Evolutionary conservation across 2,888 invertebrate genomes (phyloP), one percentile per base, ranked within the genome.

Genomic region (Drosophila pegasa): DNA sequence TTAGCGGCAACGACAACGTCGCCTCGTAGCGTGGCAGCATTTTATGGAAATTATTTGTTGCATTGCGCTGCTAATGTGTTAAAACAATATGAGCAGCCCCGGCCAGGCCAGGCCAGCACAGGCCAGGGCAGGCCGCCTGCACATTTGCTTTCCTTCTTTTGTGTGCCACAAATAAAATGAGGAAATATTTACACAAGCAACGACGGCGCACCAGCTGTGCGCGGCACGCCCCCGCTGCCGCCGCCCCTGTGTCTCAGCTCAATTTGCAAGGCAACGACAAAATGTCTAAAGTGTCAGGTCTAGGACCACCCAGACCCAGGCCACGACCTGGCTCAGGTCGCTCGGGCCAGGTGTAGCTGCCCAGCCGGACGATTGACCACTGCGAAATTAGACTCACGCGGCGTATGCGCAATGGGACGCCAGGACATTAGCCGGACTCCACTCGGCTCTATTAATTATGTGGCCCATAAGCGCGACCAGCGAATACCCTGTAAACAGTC

Each of bases 1-100:
- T 79, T 79, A 76, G 59, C 51, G 71, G 51, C 50, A 18, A 18
- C 37, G 16, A 25, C 51, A 27, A 65, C 66, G 70, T 57, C 60
- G 61, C 66, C 58, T 55, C 66, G 61, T 65, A 59, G 71, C 67
- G 68, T 64, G 20, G 73, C 71, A 78, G 80, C 77, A 65, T 79
- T 83, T 87, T 90, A 90, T 90, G 90, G 84, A 88, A 90, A 89
- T 90, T 87, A 89, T 90, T 90, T 91, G 91, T 90, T 91, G 90
- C 90, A 91, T 85, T 89, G 83, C 89, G 79, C 84, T 90, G 90
- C 88, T 90, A 90, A 90, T 90, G 90, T 90, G 90, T 90, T 90
- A 90, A 90, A 89, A 90, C 89, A 90, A 90, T 90, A 90, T 83
- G 72, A 59, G 66, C 63, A n/a, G n/a, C n/a, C n/a, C n/a, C n/a